Conservation (phyloP, 2,113 vertebrate genomes). For the Shinisaurus crocodilurus region DNA sequence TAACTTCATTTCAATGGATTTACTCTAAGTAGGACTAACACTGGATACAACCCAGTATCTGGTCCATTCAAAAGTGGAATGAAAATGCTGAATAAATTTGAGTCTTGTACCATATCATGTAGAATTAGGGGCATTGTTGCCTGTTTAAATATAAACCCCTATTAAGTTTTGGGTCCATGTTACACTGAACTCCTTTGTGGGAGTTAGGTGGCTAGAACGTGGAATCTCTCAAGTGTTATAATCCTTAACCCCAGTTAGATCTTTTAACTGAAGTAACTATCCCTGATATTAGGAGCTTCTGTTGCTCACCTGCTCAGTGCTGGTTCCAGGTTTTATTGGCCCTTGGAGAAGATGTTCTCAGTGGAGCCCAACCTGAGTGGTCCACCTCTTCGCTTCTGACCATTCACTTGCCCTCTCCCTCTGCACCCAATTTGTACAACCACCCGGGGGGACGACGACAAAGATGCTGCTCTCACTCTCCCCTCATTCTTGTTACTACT, state of each 20-base stretch:
- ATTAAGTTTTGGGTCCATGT: neutral
- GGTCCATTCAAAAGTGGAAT: neutral
- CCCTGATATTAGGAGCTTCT: neutral
- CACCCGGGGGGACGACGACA: too few species aligned
- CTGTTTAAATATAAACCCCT: neutral
- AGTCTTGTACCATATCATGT: neutral
- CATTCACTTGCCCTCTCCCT: neutral
- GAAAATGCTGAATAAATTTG: neutral
- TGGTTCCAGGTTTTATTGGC: too few species aligned
- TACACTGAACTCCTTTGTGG: neutral
- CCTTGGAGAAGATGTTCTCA: too few species aligned
- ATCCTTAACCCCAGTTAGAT: too few species aligned
- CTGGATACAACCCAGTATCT: neutral
- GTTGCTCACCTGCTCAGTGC: neutral
- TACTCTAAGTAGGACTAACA: too few species aligned
- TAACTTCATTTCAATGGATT: too few species aligned
- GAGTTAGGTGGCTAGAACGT: neutral
- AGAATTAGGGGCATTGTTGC: neutral
- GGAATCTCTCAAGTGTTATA: neutral
- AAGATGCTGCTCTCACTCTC: neutral
- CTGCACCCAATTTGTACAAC: neutral
- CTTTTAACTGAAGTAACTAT: neutral
- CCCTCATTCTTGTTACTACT: neutral
- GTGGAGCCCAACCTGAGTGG: neutral
- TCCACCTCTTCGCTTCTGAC: neutral